phyloP scores from a whole-genome alignment of 2,888 invertebrate genomes.

The Stenotaenia linearis region DNA sequence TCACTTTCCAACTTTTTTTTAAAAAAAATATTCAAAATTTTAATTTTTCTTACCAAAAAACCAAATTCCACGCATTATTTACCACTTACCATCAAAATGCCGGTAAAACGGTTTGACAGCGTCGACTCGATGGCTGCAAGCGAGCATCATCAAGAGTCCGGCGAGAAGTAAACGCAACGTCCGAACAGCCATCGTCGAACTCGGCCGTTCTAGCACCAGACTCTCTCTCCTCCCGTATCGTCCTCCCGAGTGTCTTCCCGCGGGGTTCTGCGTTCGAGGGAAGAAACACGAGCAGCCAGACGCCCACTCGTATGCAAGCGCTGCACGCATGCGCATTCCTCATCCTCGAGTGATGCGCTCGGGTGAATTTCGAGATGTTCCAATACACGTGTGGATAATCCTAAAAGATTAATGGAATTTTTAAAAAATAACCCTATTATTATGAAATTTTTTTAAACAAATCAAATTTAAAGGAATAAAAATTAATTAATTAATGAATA shows the following conservation, averaged over 20 bases:
- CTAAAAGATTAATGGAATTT: no score
- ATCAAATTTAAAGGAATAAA: no score
- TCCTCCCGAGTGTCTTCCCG: not conserved
- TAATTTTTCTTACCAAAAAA: no score
- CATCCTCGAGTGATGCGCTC: not conserved
- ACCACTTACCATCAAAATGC: not conserved
- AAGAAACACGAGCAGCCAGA: not conserved
- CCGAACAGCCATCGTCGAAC: not conserved
- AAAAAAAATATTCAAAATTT: no score
- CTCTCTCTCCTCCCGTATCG: not conserved
- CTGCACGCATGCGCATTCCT: not conserved
- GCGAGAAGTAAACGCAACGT: not conserved
- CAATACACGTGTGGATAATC: not conserved
- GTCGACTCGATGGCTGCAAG: not conserved
- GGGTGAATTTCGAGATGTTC: not conserved
- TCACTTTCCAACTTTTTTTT: no score
- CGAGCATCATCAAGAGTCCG: not conserved
- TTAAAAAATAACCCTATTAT: no score
- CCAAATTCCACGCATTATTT: no score
- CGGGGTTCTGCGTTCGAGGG: not conserved
- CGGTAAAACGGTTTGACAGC: not conserved
- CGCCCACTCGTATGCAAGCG: not conserved
- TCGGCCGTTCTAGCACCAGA: not conserved
- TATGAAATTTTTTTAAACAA: no score
- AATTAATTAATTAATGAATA: no score